These are phyloP conservation scores for Brachylomia viminalis DNA, from an alignment of 2,888 invertebrate genomes.

Conservation along the genomic window DNA sequence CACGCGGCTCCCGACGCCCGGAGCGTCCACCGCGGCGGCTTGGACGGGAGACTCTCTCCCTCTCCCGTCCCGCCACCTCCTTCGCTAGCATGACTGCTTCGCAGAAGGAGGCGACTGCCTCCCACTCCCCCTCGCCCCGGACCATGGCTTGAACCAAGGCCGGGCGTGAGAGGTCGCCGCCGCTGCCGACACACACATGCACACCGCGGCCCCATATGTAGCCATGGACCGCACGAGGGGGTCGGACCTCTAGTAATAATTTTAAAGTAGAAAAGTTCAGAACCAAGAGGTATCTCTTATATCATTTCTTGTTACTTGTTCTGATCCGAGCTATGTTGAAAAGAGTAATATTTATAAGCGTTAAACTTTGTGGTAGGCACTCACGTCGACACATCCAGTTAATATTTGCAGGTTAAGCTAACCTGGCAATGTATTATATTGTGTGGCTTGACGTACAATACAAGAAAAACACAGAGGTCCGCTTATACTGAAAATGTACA, in stretches of 20 bases:
- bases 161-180: too few species aligned
- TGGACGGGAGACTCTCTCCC: too few species aligned
- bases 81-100: too few species aligned
- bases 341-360: background rate
- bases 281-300: background rate
- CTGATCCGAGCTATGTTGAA: background rate
- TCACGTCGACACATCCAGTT: background rate
- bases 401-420: background rate
- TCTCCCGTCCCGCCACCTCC: too few species aligned
- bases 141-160: too few species aligned
- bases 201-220: too few species aligned
- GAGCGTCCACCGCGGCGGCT: too few species aligned
- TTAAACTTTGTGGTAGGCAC: background rate
- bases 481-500: background rate
- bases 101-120: too few species aligned
- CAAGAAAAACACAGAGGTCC: background rate
- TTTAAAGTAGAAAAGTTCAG: background rate
- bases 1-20: too few species aligned
- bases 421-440: background rate
- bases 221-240: too few species aligned
- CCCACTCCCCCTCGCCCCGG: too few species aligned
- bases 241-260: background rate
- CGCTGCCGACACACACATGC: too few species aligned
- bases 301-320: background rate
- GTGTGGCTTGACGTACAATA: background rate